Conservation (phyloP, 1,140 invertebrate species). For the Harlomillsia oculata region DNA sequence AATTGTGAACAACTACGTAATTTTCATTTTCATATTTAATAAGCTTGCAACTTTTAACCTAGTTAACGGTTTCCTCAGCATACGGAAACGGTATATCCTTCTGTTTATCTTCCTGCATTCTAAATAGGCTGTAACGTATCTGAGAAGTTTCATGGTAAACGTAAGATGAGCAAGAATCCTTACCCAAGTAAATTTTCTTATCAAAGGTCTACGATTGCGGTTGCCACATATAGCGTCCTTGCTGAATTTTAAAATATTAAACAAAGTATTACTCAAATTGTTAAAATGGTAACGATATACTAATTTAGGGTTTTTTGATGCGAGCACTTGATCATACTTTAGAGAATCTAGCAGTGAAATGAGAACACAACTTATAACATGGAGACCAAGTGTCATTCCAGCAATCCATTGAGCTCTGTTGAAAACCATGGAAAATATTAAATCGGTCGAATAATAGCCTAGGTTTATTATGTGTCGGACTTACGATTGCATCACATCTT, state of each 20-base stretch:
- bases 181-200: background rate
- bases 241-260: background rate
- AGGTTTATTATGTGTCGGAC: background rate
- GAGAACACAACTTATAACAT: background rate
- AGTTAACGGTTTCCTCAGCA: background rate
- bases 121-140: conserved; percentile 2
- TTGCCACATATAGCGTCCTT: conserved; percentile 3
- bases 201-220: background rate
- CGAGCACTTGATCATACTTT: background rate
- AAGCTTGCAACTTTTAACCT: no score
- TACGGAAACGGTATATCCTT: background rate
- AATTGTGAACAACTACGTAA: background rate
- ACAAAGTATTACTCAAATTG: background rate
- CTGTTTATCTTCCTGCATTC: conserved; percentile 2
- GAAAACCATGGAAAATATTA: background rate
- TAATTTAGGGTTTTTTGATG: background rate
- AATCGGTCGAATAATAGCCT: background rate
- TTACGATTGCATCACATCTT: no score
- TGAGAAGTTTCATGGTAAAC: conserved; percentile 5
- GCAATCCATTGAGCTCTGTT: conserved; percentile 3
- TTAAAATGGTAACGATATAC: background rate
- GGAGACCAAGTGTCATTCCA: background rate
- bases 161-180: conserved; percentile 5
- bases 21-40: background rate
- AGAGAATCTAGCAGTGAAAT: conserved; percentile 11